Percentiles rank a stretch among this genome's conserved stretches.
Conservation (phyloP, 2,888 invertebrate genomes). For the Chrysodeixis includens region DNA sequence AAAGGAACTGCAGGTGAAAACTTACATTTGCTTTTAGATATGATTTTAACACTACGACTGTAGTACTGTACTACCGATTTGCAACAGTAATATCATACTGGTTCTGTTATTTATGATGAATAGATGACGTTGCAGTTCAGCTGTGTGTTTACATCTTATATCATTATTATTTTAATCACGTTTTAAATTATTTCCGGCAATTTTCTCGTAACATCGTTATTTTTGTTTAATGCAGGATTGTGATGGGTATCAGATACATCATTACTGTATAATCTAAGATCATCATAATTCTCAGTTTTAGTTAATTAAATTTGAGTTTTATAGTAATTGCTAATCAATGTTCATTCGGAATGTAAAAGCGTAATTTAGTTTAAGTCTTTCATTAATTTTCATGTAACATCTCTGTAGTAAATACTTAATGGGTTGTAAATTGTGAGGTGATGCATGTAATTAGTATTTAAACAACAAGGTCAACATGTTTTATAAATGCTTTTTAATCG, state of each 20-base stretch:
- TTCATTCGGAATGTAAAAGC: neutral
- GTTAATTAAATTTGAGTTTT: neutral
- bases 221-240: conserved; percentile 4
- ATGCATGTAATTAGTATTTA: conserved; percentile 22
- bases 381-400: conserved; percentile 5
- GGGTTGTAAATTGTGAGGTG: conserved; percentile 20
- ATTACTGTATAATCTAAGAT: neutral
- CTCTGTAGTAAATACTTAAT: neutral
- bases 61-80: neutral
- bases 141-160: neutral
- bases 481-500: conserved; percentile 27
- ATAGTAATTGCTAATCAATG: neutral
- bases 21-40: neutral
- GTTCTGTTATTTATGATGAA: neutral
- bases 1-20: conserved; percentile 3
- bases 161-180: conserved; percentile 8
- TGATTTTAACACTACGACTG: neutral
- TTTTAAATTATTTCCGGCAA: conserved; percentile 15
- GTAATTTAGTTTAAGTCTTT: neutral
- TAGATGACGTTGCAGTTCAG: neutral
- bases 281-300: neutral
- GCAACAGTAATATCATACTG: neutral
- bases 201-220: conserved; percentile 5
- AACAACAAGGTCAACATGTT: conserved; percentile 23
- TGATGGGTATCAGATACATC: neutral